These are phyloP conservation scores for Zoroaster sp. DNA, from an alignment of 53 echinoderm and acorn worm species.

Conservation along the genomic window DNA sequence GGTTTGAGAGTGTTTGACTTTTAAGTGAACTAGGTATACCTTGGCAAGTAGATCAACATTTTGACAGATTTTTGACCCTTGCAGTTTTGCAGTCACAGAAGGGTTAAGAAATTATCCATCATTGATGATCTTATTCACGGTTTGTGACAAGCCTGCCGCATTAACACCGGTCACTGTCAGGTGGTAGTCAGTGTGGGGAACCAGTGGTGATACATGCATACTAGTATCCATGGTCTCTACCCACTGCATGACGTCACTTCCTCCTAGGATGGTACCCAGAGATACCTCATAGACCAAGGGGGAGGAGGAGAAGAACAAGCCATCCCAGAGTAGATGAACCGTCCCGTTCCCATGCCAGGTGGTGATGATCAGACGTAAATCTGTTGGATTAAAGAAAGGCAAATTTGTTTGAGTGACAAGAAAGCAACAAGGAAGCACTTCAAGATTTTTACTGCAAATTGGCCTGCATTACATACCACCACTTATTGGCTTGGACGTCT, in stretches of 20 bases:
- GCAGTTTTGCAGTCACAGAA: too few species aligned
- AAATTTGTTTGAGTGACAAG: neutral
- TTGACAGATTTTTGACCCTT: too few species aligned
- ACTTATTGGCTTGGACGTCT: neutral
- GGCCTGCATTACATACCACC: neutral
- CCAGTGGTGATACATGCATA: slow-evolving; percentile 27
- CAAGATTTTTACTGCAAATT: neutral
- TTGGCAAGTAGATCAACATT: too few species aligned
- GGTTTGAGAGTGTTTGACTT: too few species aligned
- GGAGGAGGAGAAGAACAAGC: slow-evolving; percentile 1
- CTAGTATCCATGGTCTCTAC: slow-evolving; percentile 32
- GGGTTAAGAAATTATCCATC: too few species aligned
- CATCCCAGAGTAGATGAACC: slow-evolving; percentile 27
- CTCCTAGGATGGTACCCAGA: slow-evolving; percentile 39
- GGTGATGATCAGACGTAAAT: neutral
- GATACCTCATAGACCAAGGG: slow-evolving; percentile 51
- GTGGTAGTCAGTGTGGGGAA: slow-evolving; percentile 5
- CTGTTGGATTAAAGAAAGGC: neutral
- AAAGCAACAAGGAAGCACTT: neutral
- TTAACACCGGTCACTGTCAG: slow-evolving; percentile 47
- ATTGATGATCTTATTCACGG: neutral
- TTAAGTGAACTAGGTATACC: too few species aligned
- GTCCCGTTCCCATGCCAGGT: neutral
- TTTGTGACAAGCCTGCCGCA: slow-evolving; percentile 29
- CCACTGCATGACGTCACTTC: slow-evolving; percentile 50